Conservation (phyloP, 2,888 invertebrate species). For the Icerya purchasi region DNA sequence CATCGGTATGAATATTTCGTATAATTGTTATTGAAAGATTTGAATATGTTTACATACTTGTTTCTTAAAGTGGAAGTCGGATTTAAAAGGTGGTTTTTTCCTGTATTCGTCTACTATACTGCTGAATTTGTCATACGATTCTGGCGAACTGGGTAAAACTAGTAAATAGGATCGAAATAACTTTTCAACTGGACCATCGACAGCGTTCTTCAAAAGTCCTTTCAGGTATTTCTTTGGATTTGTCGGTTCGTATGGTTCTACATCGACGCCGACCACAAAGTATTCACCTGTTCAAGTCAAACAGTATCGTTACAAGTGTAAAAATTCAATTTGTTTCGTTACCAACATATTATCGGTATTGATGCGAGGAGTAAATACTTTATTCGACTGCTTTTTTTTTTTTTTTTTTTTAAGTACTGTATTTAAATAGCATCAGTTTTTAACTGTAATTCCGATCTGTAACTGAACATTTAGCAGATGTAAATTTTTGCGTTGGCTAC, state of each 20-base stretch:
- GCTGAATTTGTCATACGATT: slow-evolving; percentile 31
- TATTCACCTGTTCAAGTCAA: slow-evolving; percentile 48
- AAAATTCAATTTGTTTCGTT: too few species aligned
- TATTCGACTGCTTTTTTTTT: too few species aligned
- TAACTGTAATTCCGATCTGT: too few species aligned
- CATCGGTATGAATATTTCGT: too few species aligned
- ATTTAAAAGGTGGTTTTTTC: slow-evolving; percentile 69
- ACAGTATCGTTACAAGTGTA: not conserved
- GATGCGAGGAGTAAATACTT: too few species aligned
- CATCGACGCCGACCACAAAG: slow-evolving; percentile 76
- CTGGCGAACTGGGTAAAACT: slow-evolving; percentile 44
- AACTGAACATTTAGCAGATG: too few species aligned
- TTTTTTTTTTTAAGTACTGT: too few species aligned
- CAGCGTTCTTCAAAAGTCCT: slow-evolving; percentile 44
- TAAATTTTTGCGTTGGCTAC: too few species aligned
- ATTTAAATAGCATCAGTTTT: too few species aligned
- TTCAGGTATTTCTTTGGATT: slow-evolving; percentile 59
- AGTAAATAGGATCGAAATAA: slow-evolving; percentile 67
- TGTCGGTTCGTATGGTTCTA: slow-evolving; percentile 61
- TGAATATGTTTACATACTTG: not conserved
- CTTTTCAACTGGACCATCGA: slow-evolving; percentile 35
- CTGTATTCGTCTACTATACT: slow-evolving; percentile 58
- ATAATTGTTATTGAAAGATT: too few species aligned
- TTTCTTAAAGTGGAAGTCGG: slow-evolving; percentile 22
- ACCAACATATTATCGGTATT: too few species aligned